Conservation (phyloP, 2,888 invertebrate species). For the Scrobipalpa costella region DNA sequence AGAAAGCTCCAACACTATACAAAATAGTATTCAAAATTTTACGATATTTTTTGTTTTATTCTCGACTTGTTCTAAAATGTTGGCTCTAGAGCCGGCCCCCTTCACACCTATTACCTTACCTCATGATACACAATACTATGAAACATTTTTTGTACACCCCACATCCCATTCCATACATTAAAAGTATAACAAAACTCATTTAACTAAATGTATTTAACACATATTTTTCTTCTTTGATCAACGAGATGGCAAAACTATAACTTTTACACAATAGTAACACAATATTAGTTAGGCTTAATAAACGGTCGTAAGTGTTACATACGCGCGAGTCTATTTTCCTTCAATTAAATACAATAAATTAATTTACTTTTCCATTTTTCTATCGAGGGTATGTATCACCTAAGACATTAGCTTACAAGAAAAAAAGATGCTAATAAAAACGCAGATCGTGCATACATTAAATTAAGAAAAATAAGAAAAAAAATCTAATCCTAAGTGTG, state of each 20-base stretch:
- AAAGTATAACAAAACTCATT: constrained; percentile 75
- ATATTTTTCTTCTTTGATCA: constrained; percentile 74
- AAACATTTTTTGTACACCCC: constrained; percentile 71
- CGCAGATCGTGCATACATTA: constrained; percentile 79
- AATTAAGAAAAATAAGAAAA: constrained; percentile 66
- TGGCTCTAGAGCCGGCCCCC: constrained; percentile 30
- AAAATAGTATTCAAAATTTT: constrained; percentile 7
- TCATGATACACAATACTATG: constrained; percentile 76
- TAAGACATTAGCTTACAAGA: constrained; percentile 55
- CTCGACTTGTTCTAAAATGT: constrained; percentile 4
- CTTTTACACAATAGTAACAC: constrained; percentile 72
- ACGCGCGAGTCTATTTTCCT: constrained; percentile 41
- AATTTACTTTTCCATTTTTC: constrained; percentile 47
- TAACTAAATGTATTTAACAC: constrained; percentile 76
- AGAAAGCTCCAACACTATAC: constrained; percentile 14
- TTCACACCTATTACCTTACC: constrained; percentile 67
- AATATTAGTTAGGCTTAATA: constrained; percentile 72
- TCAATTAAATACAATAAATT: constrained; percentile 54
- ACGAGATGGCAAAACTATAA: constrained; percentile 77
- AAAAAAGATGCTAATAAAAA: constrained; percentile 68
- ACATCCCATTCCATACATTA: constrained; percentile 37
- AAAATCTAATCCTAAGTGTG: constrained; percentile 75
- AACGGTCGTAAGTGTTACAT: constrained; percentile 52
- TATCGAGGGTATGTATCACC: constrained; percentile 53
- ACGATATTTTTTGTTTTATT: constrained; percentile 4